Evolutionary conservation across 2,888 invertebrate genomes (phyloP), one percentile per base, ranked within the genome.

Genomic region (Adela reaumurella): DNA sequence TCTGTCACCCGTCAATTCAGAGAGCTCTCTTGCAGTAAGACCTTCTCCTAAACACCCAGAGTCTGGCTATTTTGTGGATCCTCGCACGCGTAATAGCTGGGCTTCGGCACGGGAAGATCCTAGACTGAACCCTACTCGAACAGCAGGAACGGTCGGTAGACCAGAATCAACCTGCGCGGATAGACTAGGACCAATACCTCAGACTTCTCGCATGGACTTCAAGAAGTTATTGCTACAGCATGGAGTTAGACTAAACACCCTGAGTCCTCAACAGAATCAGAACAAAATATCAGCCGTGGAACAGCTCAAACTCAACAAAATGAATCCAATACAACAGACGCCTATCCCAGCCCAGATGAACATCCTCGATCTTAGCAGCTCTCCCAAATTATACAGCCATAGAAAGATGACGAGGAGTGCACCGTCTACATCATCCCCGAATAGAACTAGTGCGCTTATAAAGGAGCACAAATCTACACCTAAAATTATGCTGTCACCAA

Each of bases 201-300:
- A 90, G 61, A 93, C 92, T 0, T 91, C 90, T 2, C 81, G 92
- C 52, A 78, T 90, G 62, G 92, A 93, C 68, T 94, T 94, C 64
- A 94, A 94, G 64, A 86, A 87, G 59, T 74, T 92, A 14, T 73
- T 92, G 19, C 72, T 92, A 29, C 88, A 90, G 59, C 90, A 90
- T 58, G 89, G 89, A 57, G 84, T 85, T 1, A 88, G 87, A 63
- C 64, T 81, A 1, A 80, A 74, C 54, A 76, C 81, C 16, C 71
- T 82, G 51, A 71, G 71, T 42, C 74, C 83, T 24, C 80, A 82
- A 59, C 74, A 64, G 45, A 85, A 85, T 52, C 74, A 86, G 1
- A 76, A 74, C 47, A 86, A 86, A 62, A 60, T 87, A 3, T 90
- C 91, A 6, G 92, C 91, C 5, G 90, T 92, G 1, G 92, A 92